Conservation (phyloP, 2,113 vertebrate species). For the Platichthys flesus region DNA sequence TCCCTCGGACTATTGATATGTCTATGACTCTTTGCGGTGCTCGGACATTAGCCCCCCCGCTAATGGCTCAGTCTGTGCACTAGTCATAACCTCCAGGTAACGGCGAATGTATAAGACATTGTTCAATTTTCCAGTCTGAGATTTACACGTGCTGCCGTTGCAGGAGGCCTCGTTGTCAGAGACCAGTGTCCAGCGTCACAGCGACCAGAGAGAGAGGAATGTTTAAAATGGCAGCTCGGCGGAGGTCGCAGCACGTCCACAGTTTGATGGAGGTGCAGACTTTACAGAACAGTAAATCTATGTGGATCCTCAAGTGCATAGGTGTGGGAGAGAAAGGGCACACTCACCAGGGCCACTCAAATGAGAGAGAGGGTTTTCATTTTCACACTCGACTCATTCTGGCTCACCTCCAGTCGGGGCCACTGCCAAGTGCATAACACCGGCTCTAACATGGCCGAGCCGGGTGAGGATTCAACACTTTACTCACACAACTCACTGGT, state of each 20-base stretch:
- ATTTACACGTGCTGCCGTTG: conserved; percentile 5
- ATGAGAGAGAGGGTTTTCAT: conserved; percentile 57
- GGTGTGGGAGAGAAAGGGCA: conserved; percentile 60
- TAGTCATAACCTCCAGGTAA: conserved; percentile 4
- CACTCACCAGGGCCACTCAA: conserved; percentile 72
- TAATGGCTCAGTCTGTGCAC: conserved; percentile 59
- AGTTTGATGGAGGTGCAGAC: conserved; percentile 31
- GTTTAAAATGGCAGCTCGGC: conserved; percentile 48
- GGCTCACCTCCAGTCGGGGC: conserved; percentile 40
- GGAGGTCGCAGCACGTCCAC: conserved; percentile 29
- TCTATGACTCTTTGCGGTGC: conserved; percentile 55
- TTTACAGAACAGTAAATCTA: conserved; percentile 67
- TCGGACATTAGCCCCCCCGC: conserved; percentile 62
- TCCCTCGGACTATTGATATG: conserved; percentile 57
- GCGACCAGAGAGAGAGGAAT: conserved; percentile 3
- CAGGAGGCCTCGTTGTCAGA: conserved; percentile 20
- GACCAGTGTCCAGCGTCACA: background rate
- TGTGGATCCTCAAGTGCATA: conserved; percentile 17
- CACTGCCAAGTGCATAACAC: conserved; percentile 68
- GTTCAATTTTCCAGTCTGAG: conserved; percentile 7
- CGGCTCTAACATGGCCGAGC: conserved; percentile 30
- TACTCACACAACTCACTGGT: background rate
- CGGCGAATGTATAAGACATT: background rate
- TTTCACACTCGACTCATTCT: conserved; percentile 40
- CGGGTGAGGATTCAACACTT: conserved; percentile 16